Conservation (phyloP, 1,140 invertebrate genomes). For the Papilio aristodemus region DNA sequence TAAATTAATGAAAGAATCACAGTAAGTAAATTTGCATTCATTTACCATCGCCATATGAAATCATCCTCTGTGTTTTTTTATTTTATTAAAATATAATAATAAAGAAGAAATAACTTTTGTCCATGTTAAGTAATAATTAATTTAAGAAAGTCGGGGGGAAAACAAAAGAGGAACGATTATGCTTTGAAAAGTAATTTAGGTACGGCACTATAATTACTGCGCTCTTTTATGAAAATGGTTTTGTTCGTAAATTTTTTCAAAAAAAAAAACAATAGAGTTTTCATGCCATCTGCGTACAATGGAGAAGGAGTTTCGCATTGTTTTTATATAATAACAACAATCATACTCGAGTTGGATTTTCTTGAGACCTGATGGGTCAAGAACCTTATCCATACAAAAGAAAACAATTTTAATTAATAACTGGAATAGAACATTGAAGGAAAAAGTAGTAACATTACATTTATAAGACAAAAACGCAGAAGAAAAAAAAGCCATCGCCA, state of each 20-base stretch:
- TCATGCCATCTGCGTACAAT: slow-evolving; percentile 5
- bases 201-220: slow-evolving; percentile 20
- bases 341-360: neutral
- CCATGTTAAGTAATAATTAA: slow-evolving; percentile 11
- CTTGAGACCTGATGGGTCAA: slow-evolving; percentile 1
- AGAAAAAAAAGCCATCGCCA: too few relatives aligned
- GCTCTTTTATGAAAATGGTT: slow-evolving; percentile 27
- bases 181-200: slow-evolving; percentile 25
- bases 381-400: neutral
- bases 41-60: too few relatives aligned
- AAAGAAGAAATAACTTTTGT: slow-evolving; percentile 7
- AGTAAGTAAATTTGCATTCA: too few relatives aligned
- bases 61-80: too few relatives aligned
- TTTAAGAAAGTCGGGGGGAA: neutral
- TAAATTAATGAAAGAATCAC: too few relatives aligned
- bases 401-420: neutral
- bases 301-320: neutral
- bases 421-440: neutral
- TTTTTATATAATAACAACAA: slow-evolving; percentile 6
- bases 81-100: too few relatives aligned
- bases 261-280: slow-evolving; percentile 20
- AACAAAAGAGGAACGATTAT: slow-evolving; percentile 20
- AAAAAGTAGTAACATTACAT: neutral
- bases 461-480: too few relatives aligned
- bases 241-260: slow-evolving; percentile 19